Conservation (phyloP, 2,113 vertebrate species). For the Polypterus senegalus region DNA sequence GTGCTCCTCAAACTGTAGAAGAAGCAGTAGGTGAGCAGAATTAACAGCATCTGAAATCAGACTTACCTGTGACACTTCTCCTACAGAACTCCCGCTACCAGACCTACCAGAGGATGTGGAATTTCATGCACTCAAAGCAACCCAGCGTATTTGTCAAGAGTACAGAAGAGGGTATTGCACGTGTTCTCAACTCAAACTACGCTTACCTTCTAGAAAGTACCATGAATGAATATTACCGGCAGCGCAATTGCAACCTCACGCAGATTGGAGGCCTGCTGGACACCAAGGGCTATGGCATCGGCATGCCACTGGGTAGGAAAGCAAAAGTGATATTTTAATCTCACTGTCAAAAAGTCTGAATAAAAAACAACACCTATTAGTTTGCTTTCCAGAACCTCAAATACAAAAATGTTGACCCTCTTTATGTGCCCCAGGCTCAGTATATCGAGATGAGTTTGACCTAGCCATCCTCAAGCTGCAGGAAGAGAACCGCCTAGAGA, state of each 20-base stretch:
- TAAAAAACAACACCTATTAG: no score
- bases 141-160: constrained; percentile 96
- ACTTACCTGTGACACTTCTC: constrained; percentile 6
- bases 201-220: constrained; percentile 95
- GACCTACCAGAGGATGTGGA: constrained; percentile 98
- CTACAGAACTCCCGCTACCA: constrained; percentile 94
- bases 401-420: not conserved
- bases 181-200: constrained; percentile 94
- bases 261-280: constrained; percentile 96
- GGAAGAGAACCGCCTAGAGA: constrained; percentile 92
- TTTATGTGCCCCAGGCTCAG: constrained; percentile 57
- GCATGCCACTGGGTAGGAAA: constrained; percentile 83
- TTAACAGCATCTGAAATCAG: no score
- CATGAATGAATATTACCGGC: constrained; percentile 97
- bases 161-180: constrained; percentile 91
- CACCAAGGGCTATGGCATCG: constrained; percentile 98
- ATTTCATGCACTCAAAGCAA: constrained; percentile 98
- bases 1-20: no score
- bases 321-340: not conserved
- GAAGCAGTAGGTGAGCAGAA: no score
- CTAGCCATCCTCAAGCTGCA: constrained; percentile 93
- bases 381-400: no score
- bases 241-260: constrained; percentile 96
- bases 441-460: constrained; percentile 91
- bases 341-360: no score